These are phyloP conservation scores for Phoeniculus purpureus DNA, from an alignment of 2,797 vertebrate genomes.

Conservation along the genomic window DNA sequence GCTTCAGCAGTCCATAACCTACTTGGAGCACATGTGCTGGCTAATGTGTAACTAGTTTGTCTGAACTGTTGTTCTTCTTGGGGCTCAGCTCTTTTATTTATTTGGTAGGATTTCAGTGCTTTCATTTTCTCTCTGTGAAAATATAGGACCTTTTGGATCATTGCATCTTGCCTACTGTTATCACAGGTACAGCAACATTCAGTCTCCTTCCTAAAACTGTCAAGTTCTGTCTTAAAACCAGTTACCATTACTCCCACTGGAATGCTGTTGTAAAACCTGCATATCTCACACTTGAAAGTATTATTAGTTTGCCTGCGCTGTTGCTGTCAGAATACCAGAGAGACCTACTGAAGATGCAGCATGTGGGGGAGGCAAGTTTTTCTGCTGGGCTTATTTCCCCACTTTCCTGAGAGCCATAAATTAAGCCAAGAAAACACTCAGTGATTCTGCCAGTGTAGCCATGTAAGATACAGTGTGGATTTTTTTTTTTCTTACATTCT, in stretches of 20 bases:
- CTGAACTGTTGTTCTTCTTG: not conserved
- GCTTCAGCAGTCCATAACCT: not conserved
- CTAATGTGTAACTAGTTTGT: slow-evolving; percentile 43
- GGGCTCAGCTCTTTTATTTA: not conserved
- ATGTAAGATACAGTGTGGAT: not conserved
- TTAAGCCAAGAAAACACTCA: not conserved
- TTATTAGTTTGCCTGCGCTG: not conserved
- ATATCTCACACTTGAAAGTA: not conserved
- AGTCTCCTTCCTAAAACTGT: not conserved
- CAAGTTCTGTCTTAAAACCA: not conserved
- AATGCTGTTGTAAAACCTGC: slow-evolving; percentile 8
- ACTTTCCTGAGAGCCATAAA: not conserved
- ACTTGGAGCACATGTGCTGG: not conserved
- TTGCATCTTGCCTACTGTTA: not conserved
- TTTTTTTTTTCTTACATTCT: not conserved
- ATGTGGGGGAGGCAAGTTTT: not conserved
- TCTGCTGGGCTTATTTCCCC: not conserved
- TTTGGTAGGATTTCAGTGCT: not conserved
- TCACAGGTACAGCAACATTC: not conserved
- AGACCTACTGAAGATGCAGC: not conserved
- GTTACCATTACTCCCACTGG: not conserved
- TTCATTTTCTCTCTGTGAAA: not conserved
- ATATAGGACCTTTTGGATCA: not conserved
- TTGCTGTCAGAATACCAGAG: not conserved
- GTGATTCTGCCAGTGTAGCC: not conserved